phyloP scores from a whole-genome alignment of 1,140 invertebrate species.

The Drosophila rufa region DNA sequence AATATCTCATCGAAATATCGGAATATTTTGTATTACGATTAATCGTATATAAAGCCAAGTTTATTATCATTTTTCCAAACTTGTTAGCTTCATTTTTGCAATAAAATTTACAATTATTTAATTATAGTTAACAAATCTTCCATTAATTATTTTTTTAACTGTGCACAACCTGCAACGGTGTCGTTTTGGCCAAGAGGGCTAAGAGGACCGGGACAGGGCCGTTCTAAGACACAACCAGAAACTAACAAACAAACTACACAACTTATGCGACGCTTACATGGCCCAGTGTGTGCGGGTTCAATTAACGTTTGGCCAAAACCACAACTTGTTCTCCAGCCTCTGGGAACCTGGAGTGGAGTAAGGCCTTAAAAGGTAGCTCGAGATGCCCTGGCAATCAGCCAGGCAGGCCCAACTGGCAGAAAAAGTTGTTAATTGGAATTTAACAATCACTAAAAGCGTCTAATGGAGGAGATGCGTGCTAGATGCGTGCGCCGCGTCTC shows the following conservation, averaged over 20 bases:
- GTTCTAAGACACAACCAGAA: constrained; percentile 11
- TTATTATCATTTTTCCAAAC: neutral
- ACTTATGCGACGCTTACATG: constrained; percentile 62
- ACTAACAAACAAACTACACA: constrained; percentile 64
- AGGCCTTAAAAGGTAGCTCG: constrained; percentile 41
- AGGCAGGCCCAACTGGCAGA: constrained; percentile 48
- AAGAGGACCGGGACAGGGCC: neutral
- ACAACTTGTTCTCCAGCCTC: constrained; percentile 46
- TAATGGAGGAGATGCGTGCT: constrained; percentile 68
- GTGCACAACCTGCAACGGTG: constrained; percentile 50
- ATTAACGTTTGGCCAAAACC: constrained; percentile 64
- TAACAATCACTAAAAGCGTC: constrained; percentile 83
- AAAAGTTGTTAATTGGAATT: constrained; percentile 84
- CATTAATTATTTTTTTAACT: neutral
- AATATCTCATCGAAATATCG: neutral
- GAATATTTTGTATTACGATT: neutral
- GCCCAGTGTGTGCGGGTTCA: constrained; percentile 76
- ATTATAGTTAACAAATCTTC: neutral
- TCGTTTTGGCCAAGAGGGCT: constrained; percentile 2
- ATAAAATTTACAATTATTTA: neutral
- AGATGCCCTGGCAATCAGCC: constrained; percentile 53
- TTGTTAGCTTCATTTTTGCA: neutral
- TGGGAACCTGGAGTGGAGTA: constrained; percentile 19
- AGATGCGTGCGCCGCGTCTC: constrained; percentile 10
- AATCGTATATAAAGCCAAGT: neutral